Evolutionary conservation across 1,140 invertebrate species (phyloP).

Genomic region (Psilanteris sp.): DNA sequence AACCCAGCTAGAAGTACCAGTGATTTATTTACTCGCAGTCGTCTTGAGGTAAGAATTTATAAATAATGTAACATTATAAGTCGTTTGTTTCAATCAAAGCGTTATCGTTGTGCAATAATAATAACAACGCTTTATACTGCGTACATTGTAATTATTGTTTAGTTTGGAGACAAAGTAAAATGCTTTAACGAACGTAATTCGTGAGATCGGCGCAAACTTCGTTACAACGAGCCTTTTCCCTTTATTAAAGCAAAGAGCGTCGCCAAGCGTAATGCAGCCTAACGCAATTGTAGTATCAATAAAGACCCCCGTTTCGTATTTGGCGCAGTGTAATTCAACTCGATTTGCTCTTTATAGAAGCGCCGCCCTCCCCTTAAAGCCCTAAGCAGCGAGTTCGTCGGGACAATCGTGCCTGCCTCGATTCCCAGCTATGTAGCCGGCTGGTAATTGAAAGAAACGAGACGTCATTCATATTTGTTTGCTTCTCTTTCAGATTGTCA

Average conservation of each 20-base stretch:
- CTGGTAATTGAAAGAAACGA: conserved; percentile 42
- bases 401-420: conserved; percentile 13
- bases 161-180: background rate
- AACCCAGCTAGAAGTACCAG: conserved; percentile 26
- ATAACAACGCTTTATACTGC: too few relatives aligned
- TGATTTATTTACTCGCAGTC: conserved; percentile 47
- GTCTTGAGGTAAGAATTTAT: conserved; percentile 31
- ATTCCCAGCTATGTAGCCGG: conserved; percentile 23
- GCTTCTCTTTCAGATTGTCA: conserved; percentile 56
- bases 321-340: conserved; percentile 48
- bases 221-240: conserved; percentile 21
- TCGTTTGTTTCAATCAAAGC: too few relatives aligned
- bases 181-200: conserved; percentile 4
- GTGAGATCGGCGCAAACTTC: conserved; percentile 6
- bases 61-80: too few relatives aligned
- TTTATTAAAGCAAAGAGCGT: conserved; percentile 13
- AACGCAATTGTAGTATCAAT: conserved; percentile 60
- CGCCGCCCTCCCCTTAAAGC: conserved; percentile 14
- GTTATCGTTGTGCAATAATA: too few relatives aligned
- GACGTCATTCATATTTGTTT: conserved; percentile 47
- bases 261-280: conserved; percentile 18
- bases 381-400: too few relatives aligned
- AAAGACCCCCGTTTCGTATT: conserved; percentile 49
- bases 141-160: too few relatives aligned
- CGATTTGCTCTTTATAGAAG: conserved; percentile 42